A percentile compares a stretch with the other conserved stretches of the same genome.
phyloP scores from a whole-genome alignment of 2,888 invertebrate species.

The Nymphalis urticae region DNA sequence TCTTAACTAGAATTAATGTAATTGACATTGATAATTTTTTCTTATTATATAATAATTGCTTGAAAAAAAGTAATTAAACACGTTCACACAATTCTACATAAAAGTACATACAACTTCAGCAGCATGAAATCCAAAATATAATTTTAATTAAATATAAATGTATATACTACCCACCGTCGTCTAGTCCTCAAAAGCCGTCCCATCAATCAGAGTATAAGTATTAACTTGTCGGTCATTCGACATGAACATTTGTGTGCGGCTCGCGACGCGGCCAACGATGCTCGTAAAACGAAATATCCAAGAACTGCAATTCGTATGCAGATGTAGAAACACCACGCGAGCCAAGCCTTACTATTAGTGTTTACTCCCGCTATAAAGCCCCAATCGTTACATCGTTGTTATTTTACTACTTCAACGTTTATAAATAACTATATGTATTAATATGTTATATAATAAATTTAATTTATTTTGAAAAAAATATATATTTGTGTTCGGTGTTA shows the following conservation, averaged over 20 bases:
- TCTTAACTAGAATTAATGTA: no score
- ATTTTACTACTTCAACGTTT: conserved; percentile 14
- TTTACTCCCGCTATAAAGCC: conserved; percentile 17
- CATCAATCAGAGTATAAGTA: conserved; percentile 37
- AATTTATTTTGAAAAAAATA: no score
- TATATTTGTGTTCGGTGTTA: no score
- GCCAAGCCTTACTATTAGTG: conserved; percentile 38
- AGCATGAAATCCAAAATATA: neutral
- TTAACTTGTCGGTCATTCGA: conserved; percentile 50
- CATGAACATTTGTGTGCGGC: conserved; percentile 46
- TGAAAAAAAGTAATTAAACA: no score
- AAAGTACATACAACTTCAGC: no score
- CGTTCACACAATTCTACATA: no score
- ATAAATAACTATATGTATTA: neutral
- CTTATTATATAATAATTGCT: no score
- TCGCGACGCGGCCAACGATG: conserved; percentile 32
- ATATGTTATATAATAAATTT: neutral
- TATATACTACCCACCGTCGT: neutral
- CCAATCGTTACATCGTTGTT: conserved; percentile 8
- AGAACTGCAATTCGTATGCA: conserved; percentile 62
- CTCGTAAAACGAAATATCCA: conserved; percentile 51
- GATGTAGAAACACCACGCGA: conserved; percentile 55
- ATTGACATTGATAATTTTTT: no score
- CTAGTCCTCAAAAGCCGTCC: conserved; percentile 2
- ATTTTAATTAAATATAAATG: neutral